Evolutionary conservation across 2,888 invertebrate species (phyloP).

Genomic region (Zonitis immaculata): DNA sequence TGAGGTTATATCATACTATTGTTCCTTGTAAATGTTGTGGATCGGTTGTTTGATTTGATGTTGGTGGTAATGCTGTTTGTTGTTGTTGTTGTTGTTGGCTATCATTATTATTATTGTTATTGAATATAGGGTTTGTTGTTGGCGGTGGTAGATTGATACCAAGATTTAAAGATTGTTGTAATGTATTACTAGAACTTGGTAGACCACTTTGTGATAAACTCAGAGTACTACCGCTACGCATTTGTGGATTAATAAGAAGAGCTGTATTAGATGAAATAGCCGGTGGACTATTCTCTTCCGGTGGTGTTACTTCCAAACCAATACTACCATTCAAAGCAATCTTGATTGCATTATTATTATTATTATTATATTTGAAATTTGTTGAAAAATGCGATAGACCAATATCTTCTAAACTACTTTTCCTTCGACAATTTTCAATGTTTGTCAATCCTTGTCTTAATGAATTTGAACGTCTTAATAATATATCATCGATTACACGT

Average conservation of each 20-base stretch:
- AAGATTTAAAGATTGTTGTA: conserved; percentile 37
- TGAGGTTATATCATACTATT: conserved; percentile 92
- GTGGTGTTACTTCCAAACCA: conserved; percentile 66
- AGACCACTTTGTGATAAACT: conserved; percentile 41
- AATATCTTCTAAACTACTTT: conserved; percentile 82
- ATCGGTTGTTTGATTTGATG: conserved; percentile 51
- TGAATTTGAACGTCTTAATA: conserved; percentile 78
- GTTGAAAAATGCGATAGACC: conserved; percentile 77
- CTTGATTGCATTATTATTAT: conserved; percentile 73
- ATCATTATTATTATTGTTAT: background rate
- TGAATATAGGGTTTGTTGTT: background rate
- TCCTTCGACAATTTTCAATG: conserved; percentile 60
- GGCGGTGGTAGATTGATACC: conserved; percentile 38
- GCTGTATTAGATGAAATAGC: conserved; percentile 54
- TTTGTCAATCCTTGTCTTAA: conserved; percentile 74
- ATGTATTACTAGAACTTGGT: conserved; percentile 33
- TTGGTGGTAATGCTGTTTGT: conserved; percentile 44
- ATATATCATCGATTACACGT: conserved; percentile 79
- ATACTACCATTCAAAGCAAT: conserved; percentile 83
- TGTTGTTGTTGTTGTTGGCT: conserved; percentile 24
- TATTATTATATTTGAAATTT: too few species aligned
- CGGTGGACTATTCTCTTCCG: conserved; percentile 55
- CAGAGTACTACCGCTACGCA: conserved; percentile 44
- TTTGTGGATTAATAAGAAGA: conserved; percentile 50
- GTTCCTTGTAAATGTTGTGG: conserved; percentile 81